phyloP scores from a whole-genome alignment of 2,888 invertebrate genomes.

The Orchesella flavescens region DNA sequence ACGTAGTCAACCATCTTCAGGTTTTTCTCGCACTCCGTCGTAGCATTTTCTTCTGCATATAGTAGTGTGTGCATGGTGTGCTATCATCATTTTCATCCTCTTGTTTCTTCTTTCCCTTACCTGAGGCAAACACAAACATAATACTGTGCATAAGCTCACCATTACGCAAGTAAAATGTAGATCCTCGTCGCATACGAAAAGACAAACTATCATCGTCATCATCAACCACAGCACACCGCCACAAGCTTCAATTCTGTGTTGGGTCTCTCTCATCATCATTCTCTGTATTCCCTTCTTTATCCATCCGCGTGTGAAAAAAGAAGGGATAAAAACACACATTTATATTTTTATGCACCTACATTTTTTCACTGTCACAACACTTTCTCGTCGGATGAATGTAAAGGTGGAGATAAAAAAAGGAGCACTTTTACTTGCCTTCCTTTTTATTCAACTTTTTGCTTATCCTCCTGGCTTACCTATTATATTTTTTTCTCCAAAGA shows the following conservation, averaged over 20 bases:
- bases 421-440: slow-evolving; percentile 25
- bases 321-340: slow-evolving; percentile 1
- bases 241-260: neutral
- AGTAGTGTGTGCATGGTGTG: no score
- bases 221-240: neutral
- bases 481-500: slow-evolving; percentile 13
- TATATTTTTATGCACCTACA: slow-evolving; percentile 1
- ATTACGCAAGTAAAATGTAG: no score
- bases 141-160: neutral
- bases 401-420: slow-evolving; percentile 37
- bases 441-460: slow-evolving; percentile 22
- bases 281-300: neutral
- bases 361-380: slow-evolving; percentile 28
- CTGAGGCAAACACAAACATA: slow-evolving; percentile 4
- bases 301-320: slow-evolving; percentile 10
- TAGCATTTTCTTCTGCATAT: no score
- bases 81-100: neutral
- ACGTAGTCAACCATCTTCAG: no score
- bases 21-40: no score
- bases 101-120: neutral
- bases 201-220: slow-evolving; percentile 2
- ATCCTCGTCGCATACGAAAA: neutral
- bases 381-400: slow-evolving; percentile 10
- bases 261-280: neutral
- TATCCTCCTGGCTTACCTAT: slow-evolving; percentile 35